Base-by-base conservation (phyloP, 2,113 vertebrate species). In the Scytalopus superciliaris region DNA sequence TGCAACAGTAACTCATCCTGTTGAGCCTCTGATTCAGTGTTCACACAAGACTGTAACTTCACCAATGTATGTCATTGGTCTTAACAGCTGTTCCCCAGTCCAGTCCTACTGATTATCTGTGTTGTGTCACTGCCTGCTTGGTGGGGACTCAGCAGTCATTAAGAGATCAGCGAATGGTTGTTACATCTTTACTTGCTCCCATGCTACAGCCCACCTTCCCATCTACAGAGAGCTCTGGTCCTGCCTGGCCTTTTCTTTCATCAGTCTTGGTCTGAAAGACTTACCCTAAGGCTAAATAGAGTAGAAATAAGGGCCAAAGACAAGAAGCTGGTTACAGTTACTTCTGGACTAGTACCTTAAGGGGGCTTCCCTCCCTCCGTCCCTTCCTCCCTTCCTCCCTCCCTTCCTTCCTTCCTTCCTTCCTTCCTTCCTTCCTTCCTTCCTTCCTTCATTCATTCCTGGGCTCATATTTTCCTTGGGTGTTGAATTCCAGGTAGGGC, bases 231-330 rank as follows among this genome's bases (percentile, higher is more conserved):
- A 80, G 31, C 18, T 77, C 60, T 56, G 53, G n/a, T 64, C 33
- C 37, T 86, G 67, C 63, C 64, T 50, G 55, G 56, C 37, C 53
- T 73, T 88, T 62, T 27, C 59, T 86, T 75, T 68, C 80, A 50
- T 53, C 55, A 45, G 10, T 55, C 52, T 49, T 84, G 45, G 25
- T 35, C 64, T 50, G 47, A 85, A 63, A n/a, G 21, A 67, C n/a
- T n/a, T n/a, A n/a, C n/a, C n/a, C n/a, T n/a, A n/a, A n/a, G n/a
- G n/a, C 62, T 74, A 67, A 73, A 63, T 3, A 68, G 60, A 22
- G 35, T 33, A 75, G 64, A 83, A 93, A 93, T 27, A 87, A 60
- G 33, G 57, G 62, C 52, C 52, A 83, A 77, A 85, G n/a, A 59
- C 8, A 59, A 92, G 25, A 59, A 80, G n/a, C 62, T n/a, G 45